Evolutionary conservation across 64 coral and sea anemone genomes (phyloP), one percentile per base, ranked within the genome.

Genomic region (Pocillopora damicornis): DNA sequence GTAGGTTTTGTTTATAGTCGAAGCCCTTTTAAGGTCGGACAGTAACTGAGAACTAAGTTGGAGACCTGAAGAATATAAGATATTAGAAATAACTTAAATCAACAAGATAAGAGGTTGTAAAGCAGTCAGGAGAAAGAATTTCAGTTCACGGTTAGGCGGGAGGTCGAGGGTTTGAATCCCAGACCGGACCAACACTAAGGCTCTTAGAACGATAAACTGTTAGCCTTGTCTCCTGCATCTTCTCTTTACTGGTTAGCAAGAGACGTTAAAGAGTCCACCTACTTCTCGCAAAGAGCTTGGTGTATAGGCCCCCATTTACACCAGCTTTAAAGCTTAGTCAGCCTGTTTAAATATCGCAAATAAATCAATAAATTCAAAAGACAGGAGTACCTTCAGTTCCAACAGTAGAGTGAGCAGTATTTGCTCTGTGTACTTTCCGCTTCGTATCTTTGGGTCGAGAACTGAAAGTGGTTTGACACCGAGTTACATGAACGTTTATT

Each of bases 11-110:
- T 92, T 87, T 17, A 92, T 65, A 11, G 90, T 69, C 11, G 90
- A 86, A n/a, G 90, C 90, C 37, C 90, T 61, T 59, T 92, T 92
- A 25, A 92, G 83, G 58, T 92, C 90, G 18, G 90, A 92, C 13
- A 92, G 63, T 18, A 92, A 63, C 30, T 92, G 90, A 35, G 90
- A 86, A 56, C 83, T 92, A 35, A 77, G 26, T 16, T 92, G 82
- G 15, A 92, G 90, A 60, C 90, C 90, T 92, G 15, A 22, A 59
- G 67, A 17, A 63, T 4, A 71, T 34, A 66, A 2, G 69, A 73
- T 0, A 73, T 26, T 5, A 20, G n/a, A 26, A 8, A 73, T 73
- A 16, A 26, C 69, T 23, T 73, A 2, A 51, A 2, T 73, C n/a
- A 10, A 51, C 37, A 15, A 67, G 23, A n/a, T 9, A 35, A 57